Base-by-base conservation (phyloP, 2,797 vertebrate genomes). In the Coregonus ussuriensis region DNA sequence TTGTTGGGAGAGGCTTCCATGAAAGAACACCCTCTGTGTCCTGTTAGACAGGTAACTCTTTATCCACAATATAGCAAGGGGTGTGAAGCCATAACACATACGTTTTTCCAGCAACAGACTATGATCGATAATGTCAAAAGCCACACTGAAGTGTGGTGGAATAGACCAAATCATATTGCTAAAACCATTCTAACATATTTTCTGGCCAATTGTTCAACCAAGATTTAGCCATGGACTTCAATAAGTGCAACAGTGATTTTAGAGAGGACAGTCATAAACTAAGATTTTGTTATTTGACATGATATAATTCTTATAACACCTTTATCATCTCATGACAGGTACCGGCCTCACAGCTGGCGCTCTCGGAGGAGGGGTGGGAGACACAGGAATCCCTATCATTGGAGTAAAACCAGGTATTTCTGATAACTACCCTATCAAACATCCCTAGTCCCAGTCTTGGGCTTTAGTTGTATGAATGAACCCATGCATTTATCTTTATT, bases 351-450 rank as follows among this genome's bases (percentile, higher is more conserved):
- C 78, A 73, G 92, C 91, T 73, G 91, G 88, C 77, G 82, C 88
- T 37, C 72, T 80, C 47, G 87, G 82, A 51, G 37, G 74, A 78
- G 80, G 0, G 69, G 54, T 62, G 18, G 75, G 47, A 79, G 94
- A 88, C 81, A 94, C 93, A 77, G 92, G 93, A 85, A 93, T 93
- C 72, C 93, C 94, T 1, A 92, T 94, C 16, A 84, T 91, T 75
- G 93, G 87, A 77, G 85, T 75, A 76, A 91, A 74, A 86, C 90
- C 92, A 91, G 94, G 94, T 95, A n/a, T 69, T 31, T 69, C 16
- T 25, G 16, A 13, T 33, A 52, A 63, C 47, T 18, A 56, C 31
- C 72, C 15, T 41, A 21, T 69, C 33, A 7, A 29, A 73, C 47
- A 73, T 62, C 66, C 41, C 25, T 63, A 51, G 15, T 35, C 1